Evolutionary conservation across 2,113 vertebrate species (phyloP).

Genomic region (Hippolais icterina): DNA sequence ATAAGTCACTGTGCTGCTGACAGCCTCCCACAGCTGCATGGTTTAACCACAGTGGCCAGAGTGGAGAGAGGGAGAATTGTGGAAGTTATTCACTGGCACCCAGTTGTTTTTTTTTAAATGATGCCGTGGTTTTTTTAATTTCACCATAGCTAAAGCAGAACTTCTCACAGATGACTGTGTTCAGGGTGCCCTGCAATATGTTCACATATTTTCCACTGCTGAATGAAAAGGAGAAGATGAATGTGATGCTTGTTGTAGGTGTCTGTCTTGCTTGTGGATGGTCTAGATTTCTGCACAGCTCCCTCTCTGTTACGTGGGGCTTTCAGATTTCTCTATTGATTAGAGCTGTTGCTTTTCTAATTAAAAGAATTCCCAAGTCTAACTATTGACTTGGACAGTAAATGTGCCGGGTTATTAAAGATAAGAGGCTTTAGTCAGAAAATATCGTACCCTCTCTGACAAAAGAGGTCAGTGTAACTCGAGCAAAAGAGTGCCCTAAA

Average conservation of each 20-base stretch:
- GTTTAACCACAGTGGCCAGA: background rate
- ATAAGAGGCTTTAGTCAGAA: conserved; percentile 42
- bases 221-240: conserved; percentile 3
- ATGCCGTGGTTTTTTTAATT: background rate
- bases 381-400: background rate
- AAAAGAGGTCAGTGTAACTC: conserved; percentile 61
- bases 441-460: background rate
- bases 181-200: background rate
- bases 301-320: background rate
- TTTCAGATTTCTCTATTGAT: conserved; percentile 23
- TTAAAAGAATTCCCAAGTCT: conserved; percentile 34
- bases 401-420: background rate
- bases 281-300: conserved; percentile 1
- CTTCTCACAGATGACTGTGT: background rate
- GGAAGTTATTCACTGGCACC: background rate
- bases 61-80: background rate
- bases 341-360: conserved; percentile 5
- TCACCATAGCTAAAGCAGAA: background rate
- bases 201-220: conserved; percentile 22
- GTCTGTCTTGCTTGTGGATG: background rate
- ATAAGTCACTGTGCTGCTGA: background rate
- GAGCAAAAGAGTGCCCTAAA: conserved; percentile 43
- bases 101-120: too few species aligned
- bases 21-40: background rate
- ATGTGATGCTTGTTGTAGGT: background rate